Conservation (phyloP, 2,113 vertebrate species). For the Macquaria australasica region DNA sequence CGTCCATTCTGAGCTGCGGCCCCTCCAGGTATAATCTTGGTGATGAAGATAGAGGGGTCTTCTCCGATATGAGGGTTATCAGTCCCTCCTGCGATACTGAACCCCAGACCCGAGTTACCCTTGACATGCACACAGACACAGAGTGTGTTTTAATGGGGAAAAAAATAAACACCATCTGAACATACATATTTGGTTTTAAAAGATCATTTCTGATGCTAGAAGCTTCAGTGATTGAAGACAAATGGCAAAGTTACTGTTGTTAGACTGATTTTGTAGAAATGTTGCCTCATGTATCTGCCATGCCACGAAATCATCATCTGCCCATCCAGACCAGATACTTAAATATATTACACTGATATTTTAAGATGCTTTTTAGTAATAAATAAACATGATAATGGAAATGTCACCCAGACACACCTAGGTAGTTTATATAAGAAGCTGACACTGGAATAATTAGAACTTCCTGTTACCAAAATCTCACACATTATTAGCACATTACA, state of each 20-base stretch:
- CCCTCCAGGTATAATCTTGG: slow-evolving; percentile 98
- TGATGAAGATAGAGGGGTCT: slow-evolving; percentile 99
- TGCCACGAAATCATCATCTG: neutral
- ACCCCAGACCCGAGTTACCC: slow-evolving; percentile 99
- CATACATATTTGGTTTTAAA: neutral
- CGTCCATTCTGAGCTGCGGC: slow-evolving; percentile 97
- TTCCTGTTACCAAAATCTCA: slow-evolving; percentile 8
- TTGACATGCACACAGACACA: slow-evolving; percentile 67
- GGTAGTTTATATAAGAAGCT: neutral
- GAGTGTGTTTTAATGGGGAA: neutral
- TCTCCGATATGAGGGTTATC: slow-evolving; percentile 99
- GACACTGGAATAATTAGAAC: neutral
- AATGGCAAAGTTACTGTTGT: too few relatives aligned
- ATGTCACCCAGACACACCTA: neutral
- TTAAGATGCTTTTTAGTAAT: neutral
- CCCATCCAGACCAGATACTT: neutral
- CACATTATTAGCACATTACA: neutral
- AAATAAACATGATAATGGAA: neutral
- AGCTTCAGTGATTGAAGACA: neutral
- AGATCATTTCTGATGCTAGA: neutral
- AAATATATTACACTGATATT: neutral
- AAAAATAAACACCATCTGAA: neutral
- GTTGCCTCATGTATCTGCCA: neutral
- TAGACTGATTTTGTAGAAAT: neutral
- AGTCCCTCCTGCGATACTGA: slow-evolving; percentile 98